phyloP scores from a whole-genome alignment of 2,888 invertebrate genomes.

The Plagodis dolabraria region DNA sequence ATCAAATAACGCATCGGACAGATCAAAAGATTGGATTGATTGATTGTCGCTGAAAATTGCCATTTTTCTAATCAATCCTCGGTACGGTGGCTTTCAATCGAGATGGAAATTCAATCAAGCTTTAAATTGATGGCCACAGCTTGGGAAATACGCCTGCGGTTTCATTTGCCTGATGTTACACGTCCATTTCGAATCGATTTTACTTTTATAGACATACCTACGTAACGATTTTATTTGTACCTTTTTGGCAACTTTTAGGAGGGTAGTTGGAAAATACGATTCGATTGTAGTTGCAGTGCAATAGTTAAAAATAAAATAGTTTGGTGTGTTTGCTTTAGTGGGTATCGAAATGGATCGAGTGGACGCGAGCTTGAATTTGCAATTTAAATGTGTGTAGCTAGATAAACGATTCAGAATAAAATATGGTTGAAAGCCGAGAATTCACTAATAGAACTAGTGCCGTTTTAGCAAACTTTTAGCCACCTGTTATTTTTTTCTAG shows the following conservation, averaged over 20 bases:
- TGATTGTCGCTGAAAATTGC: constrained; percentile 23
- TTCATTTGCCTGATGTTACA: constrained; percentile 27
- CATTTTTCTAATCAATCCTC: constrained; percentile 28
- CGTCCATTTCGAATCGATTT: constrained; percentile 24
- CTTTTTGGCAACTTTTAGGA: constrained; percentile 16
- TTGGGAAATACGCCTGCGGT: constrained; percentile 24
- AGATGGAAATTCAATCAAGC: constrained; percentile 29
- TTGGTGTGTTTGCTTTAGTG: constrained; percentile 8
- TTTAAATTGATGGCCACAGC: constrained; percentile 26
- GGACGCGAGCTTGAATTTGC: constrained; percentile 10
- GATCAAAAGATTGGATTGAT: constrained; percentile 17
- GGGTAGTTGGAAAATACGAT: constrained; percentile 9
- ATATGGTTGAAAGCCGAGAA: too few relatives aligned
- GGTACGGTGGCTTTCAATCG: constrained; percentile 13
- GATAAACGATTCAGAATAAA: constrained; percentile 1
- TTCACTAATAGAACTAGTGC: too few relatives aligned
- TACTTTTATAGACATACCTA: background rate
- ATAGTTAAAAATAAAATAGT: too few relatives aligned
- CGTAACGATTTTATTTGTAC: constrained; percentile 17
- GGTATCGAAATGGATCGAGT: constrained; percentile 1
- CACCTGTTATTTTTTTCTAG: too few relatives aligned
- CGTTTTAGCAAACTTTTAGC: too few relatives aligned
- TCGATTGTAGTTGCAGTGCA: constrained; percentile 4
- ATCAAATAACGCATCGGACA: background rate
- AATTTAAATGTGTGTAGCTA: constrained; percentile 14